Percentiles rank a stretch among this genome's conserved stretches.
phyloP scores from a whole-genome alignment of 2,113 vertebrate genomes.

The Smithornis capensis region DNA sequence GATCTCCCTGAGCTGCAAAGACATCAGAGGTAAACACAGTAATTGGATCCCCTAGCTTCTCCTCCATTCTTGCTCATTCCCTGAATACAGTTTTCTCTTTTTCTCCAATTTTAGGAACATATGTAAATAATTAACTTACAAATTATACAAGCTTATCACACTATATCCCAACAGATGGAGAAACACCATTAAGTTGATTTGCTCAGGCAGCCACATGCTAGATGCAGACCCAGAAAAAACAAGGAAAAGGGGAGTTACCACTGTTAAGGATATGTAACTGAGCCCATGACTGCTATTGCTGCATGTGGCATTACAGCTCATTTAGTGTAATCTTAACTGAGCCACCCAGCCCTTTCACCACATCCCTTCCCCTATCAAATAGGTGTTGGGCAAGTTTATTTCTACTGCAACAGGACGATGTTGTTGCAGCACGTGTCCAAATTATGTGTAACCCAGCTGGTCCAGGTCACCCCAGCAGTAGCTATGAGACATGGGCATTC shows the following conservation, averaged over 20 bases:
- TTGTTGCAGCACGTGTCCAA: not conserved
- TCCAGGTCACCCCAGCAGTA: not conserved
- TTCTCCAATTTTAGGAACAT: slow-evolving; percentile 42
- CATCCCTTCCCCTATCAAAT: not conserved
- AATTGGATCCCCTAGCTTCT: not conserved
- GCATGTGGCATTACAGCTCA: not conserved
- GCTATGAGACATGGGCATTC: not conserved
- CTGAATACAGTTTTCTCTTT: not conserved
- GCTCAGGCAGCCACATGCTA: slow-evolving; percentile 48
- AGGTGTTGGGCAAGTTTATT: not conserved
- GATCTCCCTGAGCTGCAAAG: not conserved
- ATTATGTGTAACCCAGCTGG: rapidly evolving
- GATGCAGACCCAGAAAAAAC: not conserved
- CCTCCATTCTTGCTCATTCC: not conserved
- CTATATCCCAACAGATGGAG: slow-evolving; percentile 51
- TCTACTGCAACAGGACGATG: not conserved
- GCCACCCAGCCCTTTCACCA: not conserved
- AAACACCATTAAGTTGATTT: slow-evolving; percentile 53
- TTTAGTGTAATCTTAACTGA: not conserved
- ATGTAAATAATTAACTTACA: slow-evolving; percentile 69
- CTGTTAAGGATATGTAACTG: not conserved
- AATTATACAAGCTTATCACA: slow-evolving; percentile 54
- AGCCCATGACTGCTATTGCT: not conserved
- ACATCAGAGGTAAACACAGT: not conserved
- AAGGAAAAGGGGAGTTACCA: slow-evolving; percentile 30